These are phyloP conservation scores for Thalassoma bifasciatum DNA, from an alignment of 2,113 vertebrate species.

Conservation along the genomic window DNA sequence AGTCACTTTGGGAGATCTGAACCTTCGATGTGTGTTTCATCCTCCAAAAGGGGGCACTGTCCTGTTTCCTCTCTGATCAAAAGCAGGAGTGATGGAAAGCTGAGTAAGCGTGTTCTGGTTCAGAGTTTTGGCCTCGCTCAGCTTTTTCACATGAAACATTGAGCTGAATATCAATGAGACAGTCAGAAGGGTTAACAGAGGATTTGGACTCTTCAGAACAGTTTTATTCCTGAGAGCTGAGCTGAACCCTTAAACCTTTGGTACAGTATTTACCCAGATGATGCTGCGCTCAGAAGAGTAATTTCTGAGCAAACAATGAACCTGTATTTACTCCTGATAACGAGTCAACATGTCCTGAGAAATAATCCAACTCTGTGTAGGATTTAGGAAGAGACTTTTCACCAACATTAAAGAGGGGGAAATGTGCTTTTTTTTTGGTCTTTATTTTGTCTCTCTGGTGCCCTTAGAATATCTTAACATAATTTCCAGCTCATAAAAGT, in stretches of 20 bases:
- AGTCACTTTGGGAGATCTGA: neutral
- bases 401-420: no score
- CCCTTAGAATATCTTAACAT: no score
- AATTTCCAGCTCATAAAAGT: no score
- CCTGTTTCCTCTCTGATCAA: slow-evolving; percentile 28
- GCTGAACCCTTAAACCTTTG: neutral
- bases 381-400: neutral
- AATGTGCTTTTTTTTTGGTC: no score
- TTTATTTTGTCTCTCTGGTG: no score
- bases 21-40: neutral
- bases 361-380: neutral
- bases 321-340: neutral
- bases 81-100: slow-evolving; percentile 30
- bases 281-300: neutral
- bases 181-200: neutral
- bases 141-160: slow-evolving; percentile 37
- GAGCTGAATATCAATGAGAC: slow-evolving; percentile 63
- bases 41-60: slow-evolving; percentile 37
- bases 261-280: neutral
- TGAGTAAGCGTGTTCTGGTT: slow-evolving; percentile 45
- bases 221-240: neutral
- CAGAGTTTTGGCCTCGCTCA: slow-evolving; percentile 31
- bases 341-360: neutral
- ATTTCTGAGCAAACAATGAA: neutral
- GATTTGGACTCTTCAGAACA: neutral